Evolutionary conservation across 2,113 vertebrate species (phyloP), one percentile per base, ranked within the genome.

Genomic region (Paedocypris sp.): DNA sequence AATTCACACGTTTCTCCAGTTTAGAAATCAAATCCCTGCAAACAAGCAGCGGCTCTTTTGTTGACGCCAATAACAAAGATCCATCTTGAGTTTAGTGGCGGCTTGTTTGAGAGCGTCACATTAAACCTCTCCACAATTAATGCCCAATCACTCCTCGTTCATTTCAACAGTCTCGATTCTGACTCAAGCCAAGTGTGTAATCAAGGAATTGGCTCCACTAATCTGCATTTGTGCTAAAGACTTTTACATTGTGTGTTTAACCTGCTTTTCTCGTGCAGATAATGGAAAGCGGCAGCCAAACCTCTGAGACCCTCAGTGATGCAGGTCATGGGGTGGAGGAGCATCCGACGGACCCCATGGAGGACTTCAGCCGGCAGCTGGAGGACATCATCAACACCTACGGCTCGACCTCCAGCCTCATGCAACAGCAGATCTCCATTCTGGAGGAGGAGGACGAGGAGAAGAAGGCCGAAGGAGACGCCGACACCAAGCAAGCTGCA

Each of bases 331-430:
- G 46, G 10, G 54, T 26, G 0, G 72, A 76, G 48, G 69, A 50
- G 33, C 73, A 79, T 60, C 50, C 33, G 1, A n/a, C 26, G 15
- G 77, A 84, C 52, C 72, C 78, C 63, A 83, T 89, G 0, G 87
- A 91, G 62, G 89, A 89, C 72, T 48, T 97, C 71, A 80, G 64
- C 48, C 73, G 63, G 15, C 86, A 89, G 61, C 81, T 98, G 74
- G 87, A 94, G 66, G 89, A 94, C 72, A 97, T 98, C 67, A 84
- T 98, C 67, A 83, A 80, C 53, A 86, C 74, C 0, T 86, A 95
- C 0, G 85, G 88, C 5, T 85, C 89, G 3, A 78, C 82, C 0
- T 56, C 38, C 0, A 49, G 60, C 11, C 22, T 82, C 9, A 41
- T 71, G 45, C 62, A 80, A 25, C 45, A 60, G 54, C 89, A 85